Evolutionary conservation across 2,888 invertebrate species (phyloP), one percentile per base, ranked within the genome.

Genomic region (Agonum fuliginosum): DNA sequence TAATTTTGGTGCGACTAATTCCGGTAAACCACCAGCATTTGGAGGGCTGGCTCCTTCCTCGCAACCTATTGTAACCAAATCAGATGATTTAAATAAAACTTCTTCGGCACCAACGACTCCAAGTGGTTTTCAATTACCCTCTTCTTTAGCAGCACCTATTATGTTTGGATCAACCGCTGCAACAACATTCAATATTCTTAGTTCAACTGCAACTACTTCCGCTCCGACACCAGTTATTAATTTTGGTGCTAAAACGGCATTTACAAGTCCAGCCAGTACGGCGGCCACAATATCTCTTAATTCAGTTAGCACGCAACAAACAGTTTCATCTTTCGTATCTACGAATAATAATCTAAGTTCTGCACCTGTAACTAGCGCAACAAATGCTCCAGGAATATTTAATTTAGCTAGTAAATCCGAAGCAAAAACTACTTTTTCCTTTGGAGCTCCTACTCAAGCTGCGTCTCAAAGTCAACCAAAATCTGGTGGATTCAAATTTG

Each of bases 401-500:
- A 67, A 48, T 75, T 75, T 75, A 19, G 30, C 12, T 43, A n/a
- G 22, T 10, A 75, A 75, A 75, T 10, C 75, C 24, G 43, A 67
- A 20, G 8, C 48, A 14, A 67, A 75, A 77, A 67, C 77, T 70
- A 17, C 58, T 62, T 78, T 48, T 48, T 20, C 19, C 58, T 78
- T 58, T 48, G 30, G 62, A 72, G 17, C 73, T 72, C 37, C 72
- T 17, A 76, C 62, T 24, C 78, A 78, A n/a, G 72, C 79, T 14
- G 69, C 73, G 10, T 0, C 37, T 17, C 72, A 72, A 69, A 79
- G 78, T 78, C 79, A 81, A 17, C 81, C 81, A 27, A 83, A 82
- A 79, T n/a, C 79, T 6, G 84, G 84, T 24, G 84, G 84, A 24
- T 84, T 84, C 78, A 83, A 83, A 80, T 84, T 83, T 79, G 82